Base-by-base conservation (phyloP, 30 jellyfish, hydroid and myxozoan species). In the Turritopsis dohrnii region DNA sequence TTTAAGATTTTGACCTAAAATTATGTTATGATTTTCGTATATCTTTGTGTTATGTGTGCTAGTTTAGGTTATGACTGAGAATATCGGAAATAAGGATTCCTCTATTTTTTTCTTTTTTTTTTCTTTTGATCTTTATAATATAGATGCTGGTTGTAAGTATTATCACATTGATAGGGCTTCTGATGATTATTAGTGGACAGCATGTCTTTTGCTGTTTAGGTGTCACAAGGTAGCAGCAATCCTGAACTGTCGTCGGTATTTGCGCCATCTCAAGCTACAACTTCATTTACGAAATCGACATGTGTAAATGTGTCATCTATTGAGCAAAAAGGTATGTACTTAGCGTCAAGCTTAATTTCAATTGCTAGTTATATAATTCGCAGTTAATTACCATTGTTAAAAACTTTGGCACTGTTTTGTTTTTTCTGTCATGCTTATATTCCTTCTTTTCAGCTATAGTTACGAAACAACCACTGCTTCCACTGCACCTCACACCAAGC, bases 391-490 rank as follows among this genome's bases (percentile, higher is more conserved):
- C 5, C 60, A 5, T 41, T 41, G 60, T 41, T 3, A 41, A 41
- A 41, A 5, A 3, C 60, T 41, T 41, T 41, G 60, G 60, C 13
- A 41, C 13, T 41, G 60, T 41, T 41, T 41, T 13, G 5, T 41
- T 41, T 41, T 41, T 13, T 41, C 60, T 41, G 13, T 41, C 60
- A 41, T 3, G 60, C 13, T 5, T 41, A 41, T 3, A 41, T 3
- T 69, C 30, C 9, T 21, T 69, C 30, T 69, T 69, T 69, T 69
- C 21, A 60, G 73, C 22, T 60, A 18, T 27, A 69, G 77, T 69
- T 23, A 69, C 77, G 31, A 69, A 69, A 69, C 30, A 23, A 69
- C 77, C 77, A 19, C 30, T 69, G 77, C 16, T 69, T 8, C 77
- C 77, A 69, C 19, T 27, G 9, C 77, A 23, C 9, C 77, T n/a